Conservation (phyloP, 1,140 invertebrate genomes). For the Microvelia longipes region DNA sequence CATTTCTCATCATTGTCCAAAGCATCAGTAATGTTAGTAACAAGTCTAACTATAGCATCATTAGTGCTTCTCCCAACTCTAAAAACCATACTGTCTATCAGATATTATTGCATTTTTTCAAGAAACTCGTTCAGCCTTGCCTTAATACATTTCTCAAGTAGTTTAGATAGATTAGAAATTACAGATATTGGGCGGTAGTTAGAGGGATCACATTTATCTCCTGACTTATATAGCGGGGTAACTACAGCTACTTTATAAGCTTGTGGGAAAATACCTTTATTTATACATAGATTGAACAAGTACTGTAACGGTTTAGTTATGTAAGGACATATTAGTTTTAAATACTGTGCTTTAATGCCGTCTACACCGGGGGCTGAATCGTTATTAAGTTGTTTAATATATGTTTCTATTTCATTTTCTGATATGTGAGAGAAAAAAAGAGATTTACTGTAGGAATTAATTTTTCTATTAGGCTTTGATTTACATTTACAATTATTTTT, state of each 20-base stretch:
- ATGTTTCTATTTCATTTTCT: neutral
- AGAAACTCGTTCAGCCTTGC: neutral
- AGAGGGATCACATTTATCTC: neutral
- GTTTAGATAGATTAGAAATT: neutral
- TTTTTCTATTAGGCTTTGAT: neutral
- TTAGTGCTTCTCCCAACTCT: neutral
- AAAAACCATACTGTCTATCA: slow-evolving; percentile 1
- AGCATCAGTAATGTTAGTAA: neutral
- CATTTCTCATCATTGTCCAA: neutral
- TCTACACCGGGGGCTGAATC: neutral
- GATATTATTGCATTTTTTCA: neutral
- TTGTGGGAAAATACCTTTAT: neutral
- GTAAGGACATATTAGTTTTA: neutral
- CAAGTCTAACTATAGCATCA: neutral
- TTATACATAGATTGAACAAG: neutral
- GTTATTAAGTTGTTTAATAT: neutral
- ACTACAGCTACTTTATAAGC: neutral
- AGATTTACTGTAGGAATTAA: no score
- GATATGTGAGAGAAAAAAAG: neutral
- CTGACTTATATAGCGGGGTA: neutral
- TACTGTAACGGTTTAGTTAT: neutral
- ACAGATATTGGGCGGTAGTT: slow-evolving; percentile 3
- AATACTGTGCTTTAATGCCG: neutral
- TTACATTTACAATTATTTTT: neutral
- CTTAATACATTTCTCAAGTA: slow-evolving; percentile 1